Conservation (phyloP, 2,797 vertebrate genomes). For the Mormyrus proboscirostris region DNA sequence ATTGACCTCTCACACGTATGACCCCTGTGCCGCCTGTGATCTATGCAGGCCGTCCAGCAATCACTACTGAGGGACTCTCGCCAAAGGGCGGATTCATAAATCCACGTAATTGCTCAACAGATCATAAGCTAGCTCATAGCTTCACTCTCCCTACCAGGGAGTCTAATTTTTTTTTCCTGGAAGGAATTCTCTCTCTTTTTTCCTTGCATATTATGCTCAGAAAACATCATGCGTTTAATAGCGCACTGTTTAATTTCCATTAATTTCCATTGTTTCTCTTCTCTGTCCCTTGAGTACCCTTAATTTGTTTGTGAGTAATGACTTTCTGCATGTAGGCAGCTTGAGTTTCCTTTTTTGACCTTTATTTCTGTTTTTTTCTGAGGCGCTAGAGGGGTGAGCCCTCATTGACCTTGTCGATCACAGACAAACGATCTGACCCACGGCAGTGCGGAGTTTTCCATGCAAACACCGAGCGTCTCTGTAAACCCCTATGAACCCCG, state of each 20-base stretch:
- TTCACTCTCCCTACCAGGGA: not conserved
- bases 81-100: conserved; percentile 1
- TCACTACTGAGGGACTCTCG: not conserved
- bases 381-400: not conserved
- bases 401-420: not conserved
- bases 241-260: not conserved
- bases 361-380: not conserved
- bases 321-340: not conserved
- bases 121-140: conserved; percentile 8
- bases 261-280: not conserved
- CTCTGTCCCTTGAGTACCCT: not conserved
- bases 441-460: not conserved
- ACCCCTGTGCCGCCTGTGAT: conserved; percentile 10
- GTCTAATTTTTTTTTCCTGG: not conserved
- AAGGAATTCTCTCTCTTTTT: not conserved
- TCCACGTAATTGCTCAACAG: not conserved
- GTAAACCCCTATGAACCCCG: conserved; percentile 6
- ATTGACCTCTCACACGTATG: not conserved
- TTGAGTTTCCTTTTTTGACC: not conserved
- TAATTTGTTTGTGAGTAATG: conserved; percentile 14
- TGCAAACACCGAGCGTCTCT: not conserved
- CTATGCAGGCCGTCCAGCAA: conserved; percentile 7
- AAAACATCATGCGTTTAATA: not conserved
- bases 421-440: not conserved
- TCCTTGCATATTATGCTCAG: not conserved